These are phyloP conservation scores for Ectropis crepuscularia DNA, from an alignment of 2,888 invertebrate genomes.

Conservation along the genomic window DNA sequence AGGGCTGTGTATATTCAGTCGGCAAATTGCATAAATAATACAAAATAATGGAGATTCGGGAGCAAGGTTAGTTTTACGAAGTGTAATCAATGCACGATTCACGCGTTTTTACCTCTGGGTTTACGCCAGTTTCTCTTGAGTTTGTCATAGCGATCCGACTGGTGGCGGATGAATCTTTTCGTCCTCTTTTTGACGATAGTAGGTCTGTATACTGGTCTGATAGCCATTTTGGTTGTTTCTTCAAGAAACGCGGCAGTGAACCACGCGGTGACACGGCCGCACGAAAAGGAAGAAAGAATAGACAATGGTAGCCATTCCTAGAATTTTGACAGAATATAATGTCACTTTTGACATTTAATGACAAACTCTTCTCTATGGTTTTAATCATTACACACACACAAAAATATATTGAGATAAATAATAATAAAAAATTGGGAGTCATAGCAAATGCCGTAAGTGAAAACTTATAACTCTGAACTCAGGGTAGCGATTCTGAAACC, in stretches of 20 bases:
- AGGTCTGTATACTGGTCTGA: constrained; percentile 94
- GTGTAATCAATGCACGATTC: constrained; percentile 65
- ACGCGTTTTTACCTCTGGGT: constrained; percentile 90
- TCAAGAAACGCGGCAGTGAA: constrained; percentile 73
- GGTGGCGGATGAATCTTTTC: constrained; percentile 99
- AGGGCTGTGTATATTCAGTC: background rate
- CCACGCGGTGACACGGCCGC: constrained; percentile 85
- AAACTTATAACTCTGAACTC: too few relatives aligned
- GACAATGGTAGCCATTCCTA: constrained; percentile 71
- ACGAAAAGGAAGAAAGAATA: constrained; percentile 81
- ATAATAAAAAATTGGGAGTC: too few relatives aligned
- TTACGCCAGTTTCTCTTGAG: constrained; percentile 99
- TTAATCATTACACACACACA: background rate
- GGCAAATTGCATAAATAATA: background rate
- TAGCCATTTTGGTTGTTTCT: constrained; percentile 90
- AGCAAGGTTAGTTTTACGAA: constrained; percentile 34
- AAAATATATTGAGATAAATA: too few relatives aligned
- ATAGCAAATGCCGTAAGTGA: too few relatives aligned
- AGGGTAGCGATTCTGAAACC: too few relatives aligned
- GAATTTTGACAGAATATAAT: constrained; percentile 48
- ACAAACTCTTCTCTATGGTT: constrained; percentile 43
- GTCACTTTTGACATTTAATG: constrained; percentile 17
- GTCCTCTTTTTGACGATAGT: constrained; percentile 98
- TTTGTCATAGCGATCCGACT: constrained; percentile 98
- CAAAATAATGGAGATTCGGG: background rate